Evolutionary conservation across 2,888 invertebrate species (phyloP), one percentile per base, ranked within the genome.

Genomic region (Ptycholaimellus sp.): DNA sequence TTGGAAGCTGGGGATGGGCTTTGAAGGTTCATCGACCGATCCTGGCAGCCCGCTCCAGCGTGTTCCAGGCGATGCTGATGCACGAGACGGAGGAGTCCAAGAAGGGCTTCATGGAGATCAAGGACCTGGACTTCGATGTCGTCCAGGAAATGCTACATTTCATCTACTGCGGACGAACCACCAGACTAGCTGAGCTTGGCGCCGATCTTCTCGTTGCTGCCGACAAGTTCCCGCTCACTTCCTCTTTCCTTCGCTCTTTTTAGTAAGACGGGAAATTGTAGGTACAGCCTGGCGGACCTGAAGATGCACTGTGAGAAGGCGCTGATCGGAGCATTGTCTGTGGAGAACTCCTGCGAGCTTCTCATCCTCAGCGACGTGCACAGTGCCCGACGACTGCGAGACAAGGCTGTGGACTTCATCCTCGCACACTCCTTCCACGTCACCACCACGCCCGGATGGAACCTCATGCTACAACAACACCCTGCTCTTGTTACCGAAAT

Each of bases 141-240:
- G 48, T 55, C 13, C 39, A 43, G 37, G 56, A 56, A 33, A 54
- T 56, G 57, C 43, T 56, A 31, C 42, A 46, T 34, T 57, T 53
- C 40, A 51, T 56, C 35, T 56, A 56, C 36, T 46, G 45, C 27
- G 57, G 56, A 1, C 39, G 44, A 6, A 53, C 49, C 34, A 42
- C 48, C 19, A 46, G 49, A 22, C 48, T 56, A 28, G 41, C 44
- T 31, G 54, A 57, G 34, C 44, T 56, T 36, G 52, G 45, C 13
- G 51, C 48, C 9, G 56, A 56, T 27, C 40, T 56, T 35, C 41
- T 56, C 22, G 49, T 56, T 32, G 56, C 56, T 5, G 56, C 56
- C 19, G 56, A 56, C 42, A 56, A 57, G 37, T 54, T 51, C 38
- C 31, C n/a, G 7, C n/a, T 33, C 13, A 20, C n/a, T n/a, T n/a